Evolutionary conservation across 2,888 invertebrate genomes (phyloP).

Genomic region (Arctia plantaginis): DNA sequence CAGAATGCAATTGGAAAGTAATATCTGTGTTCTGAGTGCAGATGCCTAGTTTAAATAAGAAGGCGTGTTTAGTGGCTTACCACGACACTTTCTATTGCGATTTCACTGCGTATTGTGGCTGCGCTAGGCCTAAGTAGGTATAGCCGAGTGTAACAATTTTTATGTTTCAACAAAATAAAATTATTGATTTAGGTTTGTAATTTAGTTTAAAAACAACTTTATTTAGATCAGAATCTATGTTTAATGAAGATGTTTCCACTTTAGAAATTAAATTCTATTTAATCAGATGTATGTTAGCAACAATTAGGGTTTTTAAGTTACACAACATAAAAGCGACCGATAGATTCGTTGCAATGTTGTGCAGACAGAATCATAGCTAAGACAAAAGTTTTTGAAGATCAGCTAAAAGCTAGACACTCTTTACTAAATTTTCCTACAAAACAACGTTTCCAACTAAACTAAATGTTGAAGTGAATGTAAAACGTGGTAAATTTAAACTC

Average conservation of each 20-base stretch:
- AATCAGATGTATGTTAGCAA: not conserved
- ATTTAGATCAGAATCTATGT: too few relatives aligned
- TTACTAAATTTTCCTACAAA: not conserved
- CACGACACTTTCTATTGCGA: slow-evolving; percentile 76
- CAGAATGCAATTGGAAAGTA: slow-evolving; percentile 57
- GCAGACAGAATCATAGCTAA: not conserved
- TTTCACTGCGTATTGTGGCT: slow-evolving; percentile 69
- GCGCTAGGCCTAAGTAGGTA: slow-evolving; percentile 48
- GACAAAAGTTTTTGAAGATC: not conserved
- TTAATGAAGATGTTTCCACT: too few relatives aligned
- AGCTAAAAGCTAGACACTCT: not conserved
- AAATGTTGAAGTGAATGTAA: not conserved
- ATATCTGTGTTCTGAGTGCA: slow-evolving; percentile 55
- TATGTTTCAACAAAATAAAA: slow-evolving; percentile 36
- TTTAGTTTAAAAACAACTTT: slow-evolving; percentile 15
- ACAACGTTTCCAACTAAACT: not conserved
- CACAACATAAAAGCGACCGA: not conserved
- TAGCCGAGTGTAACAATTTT: slow-evolving; percentile 53
- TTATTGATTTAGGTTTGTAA: slow-evolving; percentile 27
- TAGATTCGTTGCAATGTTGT: not conserved
- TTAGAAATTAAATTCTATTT: not conserved
- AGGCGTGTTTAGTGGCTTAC: slow-evolving; percentile 69
- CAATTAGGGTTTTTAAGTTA: not conserved
- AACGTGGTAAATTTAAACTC: not conserved
- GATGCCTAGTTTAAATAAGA: slow-evolving; percentile 77